Percentiles rank a stretch among this genome's conserved stretches.
Conservation (phyloP, 1,140 invertebrate genomes). For the Calephelis nemesis region DNA sequence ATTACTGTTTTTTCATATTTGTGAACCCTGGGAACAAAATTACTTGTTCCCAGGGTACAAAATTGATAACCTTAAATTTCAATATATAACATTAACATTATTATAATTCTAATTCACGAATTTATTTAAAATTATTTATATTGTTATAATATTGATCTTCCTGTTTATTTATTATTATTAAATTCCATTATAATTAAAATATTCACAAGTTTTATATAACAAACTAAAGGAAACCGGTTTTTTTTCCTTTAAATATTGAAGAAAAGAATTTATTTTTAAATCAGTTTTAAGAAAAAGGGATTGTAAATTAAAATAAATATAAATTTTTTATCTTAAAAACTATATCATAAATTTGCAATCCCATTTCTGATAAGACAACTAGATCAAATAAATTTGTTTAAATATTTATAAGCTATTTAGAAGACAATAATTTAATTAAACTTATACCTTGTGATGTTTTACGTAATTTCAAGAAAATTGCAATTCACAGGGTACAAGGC, state of each 20-base stretch:
- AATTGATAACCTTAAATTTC: not conserved
- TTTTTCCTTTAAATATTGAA: no score
- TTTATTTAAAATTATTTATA: conserved; percentile 18
- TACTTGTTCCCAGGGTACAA: no score
- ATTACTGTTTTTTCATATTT: no score
- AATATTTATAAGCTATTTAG: conserved; percentile 43
- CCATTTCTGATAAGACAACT: conserved; percentile 39
- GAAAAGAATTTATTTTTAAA: no score
- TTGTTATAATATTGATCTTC: not conserved
- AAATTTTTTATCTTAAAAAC: no score
- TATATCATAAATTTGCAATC: not conserved
- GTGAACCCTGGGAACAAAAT: no score
- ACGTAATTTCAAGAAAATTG: conserved; percentile 13
- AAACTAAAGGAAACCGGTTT: no score
- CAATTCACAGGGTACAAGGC: conserved; percentile 1
- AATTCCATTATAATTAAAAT: not conserved
- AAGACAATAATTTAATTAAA: not conserved
- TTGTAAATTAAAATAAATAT: no score
- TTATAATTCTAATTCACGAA: not conserved
- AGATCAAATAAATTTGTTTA: conserved; percentile 69
- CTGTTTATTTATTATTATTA: not conserved
- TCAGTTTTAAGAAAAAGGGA: no score
- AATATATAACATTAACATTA: conserved; percentile 9
- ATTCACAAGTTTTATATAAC: no score
- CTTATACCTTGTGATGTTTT: conserved; percentile 35